A percentile compares a stretch with the other conserved stretches of the same genome.
These are phyloP conservation scores for Fukomys damarensis DNA, from an alignment of 2,113 vertebrate genomes.

Conservation along the genomic window DNA sequence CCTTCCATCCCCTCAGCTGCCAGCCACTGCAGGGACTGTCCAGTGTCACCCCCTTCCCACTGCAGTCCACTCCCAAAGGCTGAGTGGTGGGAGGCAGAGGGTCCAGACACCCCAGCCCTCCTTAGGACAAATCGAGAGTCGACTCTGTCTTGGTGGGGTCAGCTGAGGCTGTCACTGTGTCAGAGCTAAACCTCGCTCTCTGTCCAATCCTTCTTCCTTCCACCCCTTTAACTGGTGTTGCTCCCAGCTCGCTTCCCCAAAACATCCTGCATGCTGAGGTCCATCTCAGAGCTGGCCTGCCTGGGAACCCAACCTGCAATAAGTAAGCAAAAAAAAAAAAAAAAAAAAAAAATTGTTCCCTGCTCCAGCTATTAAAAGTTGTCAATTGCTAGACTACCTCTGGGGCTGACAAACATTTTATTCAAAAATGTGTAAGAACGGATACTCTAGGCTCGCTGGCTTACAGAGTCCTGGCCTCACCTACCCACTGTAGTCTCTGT, in stretches of 20 bases:
- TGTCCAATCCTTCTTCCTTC: too few relatives aligned
- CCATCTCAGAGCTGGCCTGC: background rate
- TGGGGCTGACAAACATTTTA: background rate
- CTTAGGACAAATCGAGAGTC: background rate
- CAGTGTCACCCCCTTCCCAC: background rate
- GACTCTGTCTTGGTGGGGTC: background rate
- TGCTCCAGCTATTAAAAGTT: background rate
- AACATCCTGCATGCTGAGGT: background rate
- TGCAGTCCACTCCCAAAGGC: background rate
- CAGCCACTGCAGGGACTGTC: background rate
- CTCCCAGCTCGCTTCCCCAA: background rate
- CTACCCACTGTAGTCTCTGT: background rate
- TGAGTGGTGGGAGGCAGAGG: background rate
- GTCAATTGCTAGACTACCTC: background rate
- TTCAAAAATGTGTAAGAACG: background rate
- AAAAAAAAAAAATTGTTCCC: accelerated
- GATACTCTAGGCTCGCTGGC: background rate
- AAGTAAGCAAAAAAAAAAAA: background rate
- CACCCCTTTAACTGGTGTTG: background rate
- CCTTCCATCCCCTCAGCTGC: background rate
- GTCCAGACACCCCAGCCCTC: background rate
- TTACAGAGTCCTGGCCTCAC: background rate
- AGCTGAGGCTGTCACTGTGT: too few relatives aligned
- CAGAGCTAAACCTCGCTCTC: background rate
- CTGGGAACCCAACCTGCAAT: background rate